A percentile compares a stretch with the other conserved stretches of the same genome.
Evolutionary conservation across 2,113 vertebrate genomes (phyloP).

Genomic region (Gallinago paraguaiae): DNA sequence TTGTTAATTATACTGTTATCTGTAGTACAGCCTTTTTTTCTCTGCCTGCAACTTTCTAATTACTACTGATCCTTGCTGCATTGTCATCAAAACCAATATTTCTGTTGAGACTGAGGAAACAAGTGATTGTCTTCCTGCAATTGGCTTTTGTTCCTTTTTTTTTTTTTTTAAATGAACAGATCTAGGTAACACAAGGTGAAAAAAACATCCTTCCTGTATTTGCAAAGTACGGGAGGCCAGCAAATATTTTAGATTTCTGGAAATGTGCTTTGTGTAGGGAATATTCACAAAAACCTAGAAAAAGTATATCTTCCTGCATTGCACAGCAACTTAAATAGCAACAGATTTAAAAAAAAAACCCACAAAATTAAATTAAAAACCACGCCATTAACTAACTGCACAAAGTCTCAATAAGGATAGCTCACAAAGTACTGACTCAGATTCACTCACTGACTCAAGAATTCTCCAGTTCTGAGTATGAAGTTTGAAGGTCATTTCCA

Average conservation of each 20-base stretch:
- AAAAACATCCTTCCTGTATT: not conserved
- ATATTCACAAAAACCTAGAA: not conserved
- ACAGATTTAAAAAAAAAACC: not conserved
- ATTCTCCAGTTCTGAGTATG: not conserved
- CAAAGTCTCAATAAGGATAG: not conserved
- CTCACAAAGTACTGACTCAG: not conserved
- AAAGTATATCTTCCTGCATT: not conserved
- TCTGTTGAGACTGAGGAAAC: not conserved
- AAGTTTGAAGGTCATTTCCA: not conserved
- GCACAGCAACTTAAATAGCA: not conserved
- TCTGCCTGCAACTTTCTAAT: not conserved
- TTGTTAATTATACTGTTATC: not conserved
- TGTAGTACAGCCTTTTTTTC: not conserved
- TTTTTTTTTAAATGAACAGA: not conserved
- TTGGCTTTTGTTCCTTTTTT: not conserved
- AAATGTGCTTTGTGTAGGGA: not conserved
- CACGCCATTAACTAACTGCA: not conserved
- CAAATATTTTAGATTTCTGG: not conserved
- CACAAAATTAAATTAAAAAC: too few relatives aligned
- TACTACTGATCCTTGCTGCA: not conserved
- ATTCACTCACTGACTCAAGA: not conserved
- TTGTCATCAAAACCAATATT: not conserved
- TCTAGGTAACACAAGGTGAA: not conserved
- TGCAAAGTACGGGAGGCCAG: not conserved
- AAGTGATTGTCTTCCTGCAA: not conserved